Base-by-base conservation (phyloP, 1,140 invertebrate genomes). In the Centruroides sculpturatus region DNA sequence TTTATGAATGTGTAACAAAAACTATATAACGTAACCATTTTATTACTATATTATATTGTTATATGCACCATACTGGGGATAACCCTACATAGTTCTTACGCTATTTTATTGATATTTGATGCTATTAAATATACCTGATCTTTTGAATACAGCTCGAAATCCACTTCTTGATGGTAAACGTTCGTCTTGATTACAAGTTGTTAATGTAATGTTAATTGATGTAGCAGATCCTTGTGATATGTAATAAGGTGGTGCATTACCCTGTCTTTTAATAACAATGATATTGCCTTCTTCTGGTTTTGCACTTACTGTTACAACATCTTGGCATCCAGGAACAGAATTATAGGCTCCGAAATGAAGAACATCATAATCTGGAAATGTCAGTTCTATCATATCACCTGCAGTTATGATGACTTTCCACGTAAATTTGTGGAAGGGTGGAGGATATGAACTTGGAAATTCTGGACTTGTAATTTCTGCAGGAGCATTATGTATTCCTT, bases 341-440 rank as follows among this genome's bases (percentile, higher is more conserved):
- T 63, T 64, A 49, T 69, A 69, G 2, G 68, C 66, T 3, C 67
- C 67, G 34, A 59, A 66, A 50, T 69, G 65, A 4, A 69, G 50
- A 1, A 69, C 63, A 35, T 69, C 66, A 52, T 69, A 69, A 4
- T 67, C 66, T 8, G 68, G 68, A 58, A 69, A 69, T 7, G 68
- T 66, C 10, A 69, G 34, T 53, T 69, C 68, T 56, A 65, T 66
- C 0, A 58, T 57, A 47, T 69, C 61, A 3, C 61, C 59, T 10
- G 54, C 56, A 13, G 51, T 50, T 35, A 69, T 67, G 9, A 56
- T 60, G 3, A 69, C 61, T 4, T 52, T 41, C 68, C 68, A 69
- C 6, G 66, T 64, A 56, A 66, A 69, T 0, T 55, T 53, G 35
- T 64, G 60, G 48, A 69, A 69, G 0, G 68, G 62, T 3, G 62